A percentile compares a stretch with the other conserved stretches of the same genome.
These are phyloP conservation scores for Drosophila niveifrons DNA, from an alignment of 2,888 invertebrate species.

Conservation along the genomic window DNA sequence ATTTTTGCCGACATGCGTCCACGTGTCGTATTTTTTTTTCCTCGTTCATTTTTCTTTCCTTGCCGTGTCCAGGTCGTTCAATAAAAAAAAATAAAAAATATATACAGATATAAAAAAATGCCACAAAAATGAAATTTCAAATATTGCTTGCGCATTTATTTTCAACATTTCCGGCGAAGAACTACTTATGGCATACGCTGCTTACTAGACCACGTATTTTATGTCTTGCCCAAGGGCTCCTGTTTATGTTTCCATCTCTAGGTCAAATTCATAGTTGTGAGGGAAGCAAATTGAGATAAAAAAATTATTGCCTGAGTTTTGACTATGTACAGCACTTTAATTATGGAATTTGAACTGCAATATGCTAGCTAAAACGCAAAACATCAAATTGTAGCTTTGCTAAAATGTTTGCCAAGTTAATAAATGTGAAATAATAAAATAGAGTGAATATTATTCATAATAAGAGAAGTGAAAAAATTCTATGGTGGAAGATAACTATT, in stretches of 20 bases:
- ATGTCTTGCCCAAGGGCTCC: background rate
- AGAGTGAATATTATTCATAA: too few relatives aligned
- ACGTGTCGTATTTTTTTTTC: slow-evolving; percentile 41
- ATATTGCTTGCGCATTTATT: slow-evolving; percentile 27
- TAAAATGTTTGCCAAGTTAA: too few relatives aligned
- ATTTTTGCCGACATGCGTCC: slow-evolving; percentile 42
- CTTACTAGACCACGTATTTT: background rate
- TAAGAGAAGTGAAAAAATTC: too few relatives aligned
- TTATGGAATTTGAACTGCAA: too few relatives aligned
- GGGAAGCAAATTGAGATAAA: background rate
- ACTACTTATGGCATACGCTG: slow-evolving; percentile 15
- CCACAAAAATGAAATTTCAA: slow-evolving; percentile 19
- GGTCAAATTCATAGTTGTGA: background rate
- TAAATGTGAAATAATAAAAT: too few relatives aligned
- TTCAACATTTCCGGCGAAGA: background rate
- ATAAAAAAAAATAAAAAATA: slow-evolving; percentile 5
- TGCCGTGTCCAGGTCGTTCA: slow-evolving; percentile 10
- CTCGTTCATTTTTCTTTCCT: background rate
- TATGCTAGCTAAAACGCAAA: too few relatives aligned
- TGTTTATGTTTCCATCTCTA: background rate
- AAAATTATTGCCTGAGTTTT: too few relatives aligned
- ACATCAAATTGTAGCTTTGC: too few relatives aligned
- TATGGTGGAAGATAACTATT: too few relatives aligned
- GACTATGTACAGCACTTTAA: too few relatives aligned
- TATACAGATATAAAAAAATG: background rate